Evolutionary conservation across 2,888 invertebrate genomes (phyloP), one percentile per base, ranked within the genome.

Genomic region (Exocentrus adspersus): DNA sequence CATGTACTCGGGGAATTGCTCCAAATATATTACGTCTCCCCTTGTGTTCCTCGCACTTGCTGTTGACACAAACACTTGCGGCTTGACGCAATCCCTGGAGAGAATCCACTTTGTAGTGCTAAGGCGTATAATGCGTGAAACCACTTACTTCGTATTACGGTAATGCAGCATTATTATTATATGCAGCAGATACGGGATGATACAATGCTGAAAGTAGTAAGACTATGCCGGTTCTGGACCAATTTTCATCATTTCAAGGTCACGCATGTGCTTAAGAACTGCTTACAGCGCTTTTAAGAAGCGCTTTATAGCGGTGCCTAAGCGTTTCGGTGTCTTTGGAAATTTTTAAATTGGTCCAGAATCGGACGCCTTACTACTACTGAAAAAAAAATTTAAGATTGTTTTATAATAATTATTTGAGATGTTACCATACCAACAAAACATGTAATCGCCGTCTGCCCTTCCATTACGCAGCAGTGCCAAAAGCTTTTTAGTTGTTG

Each of bases 401-500:
- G n/a, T n/a, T n/a, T n/a, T n/a, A n/a, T n/a, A n/a, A n/a, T n/a
- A n/a, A n/a, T n/a, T n/a, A n/a, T n/a, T n/a, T n/a, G n/a, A 53
- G 24, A 42, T 2, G 1, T 21, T 21, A 9, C 52, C 42, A 14
- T 54, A 54, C 64, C 64, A 64, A 64, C 60, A 60, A 60, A 64
- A 60, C 53, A 64, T 61, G 60, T 57, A 53, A 21, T n/a, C n/a
- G n/a, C 37, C 9, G 21, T 50, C 5, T 50, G 2, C 20, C 21
- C 10, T 14, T 19, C 41, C 10, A 50, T 30, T 50, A 17, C 14
- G 5, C n/a, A 19, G 30, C 19, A 51, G 51, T 51, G 48, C 21
- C 41, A 42, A 30, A 16, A 59, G 52, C 19, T 61, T 45, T 12
- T 57, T 48, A 50, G 20, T 48, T 52, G 62, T 65, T 65, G 64